Base-by-base conservation (phyloP, 2,113 vertebrate species). In the Choloepus hoffmanni region DNA sequence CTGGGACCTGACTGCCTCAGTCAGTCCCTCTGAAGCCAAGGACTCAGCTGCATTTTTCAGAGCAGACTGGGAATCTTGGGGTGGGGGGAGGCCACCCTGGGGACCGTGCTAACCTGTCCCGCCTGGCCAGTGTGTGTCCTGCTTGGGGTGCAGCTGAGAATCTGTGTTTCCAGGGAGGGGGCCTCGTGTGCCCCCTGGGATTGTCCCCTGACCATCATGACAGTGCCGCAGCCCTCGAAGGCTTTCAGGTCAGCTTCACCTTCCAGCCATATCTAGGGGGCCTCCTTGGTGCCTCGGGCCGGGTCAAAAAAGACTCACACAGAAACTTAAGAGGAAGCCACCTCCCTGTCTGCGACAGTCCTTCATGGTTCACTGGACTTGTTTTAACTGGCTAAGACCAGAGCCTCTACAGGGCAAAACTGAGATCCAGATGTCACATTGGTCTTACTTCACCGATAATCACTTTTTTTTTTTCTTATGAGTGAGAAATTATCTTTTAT, bases 351-450 rank as follows among this genome's bases (percentile, higher is more conserved):
- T 53, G 45, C 82, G 68, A 84, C 36, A 63, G 23, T 53, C 33
- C 43, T 68, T 73, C 26, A 5, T 30, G 55, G 36, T 23, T 14
- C 10, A n/a, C 11, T 15, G 68, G 43, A n/a, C 45, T 83, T 30
- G 7, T 48, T n/a, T 60, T 45, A 28, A 11, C 67, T 62, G 36
- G 53, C 55, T 63, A 43, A 60, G 50, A 11, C 5, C 40, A 16
- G 28, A 28, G 58, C 28, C 1, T 21, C 55, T 10, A 24, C 15
- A 74, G 55, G 30, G 68, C 24, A 36, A 2, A 23, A 24, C 8
- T 11, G 30, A 84, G 55, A 48, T 28, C 9, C 18, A 0, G 9
- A 23, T 8, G 13, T 8, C 26, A 1, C 0, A 0, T 23, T 33
- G 40, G 67, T 40, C 40, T 63, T 4, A 5, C 40, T 48, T 5